Conservation (phyloP, 1,140 invertebrate species). For the Drosophila parabipectinata region DNA sequence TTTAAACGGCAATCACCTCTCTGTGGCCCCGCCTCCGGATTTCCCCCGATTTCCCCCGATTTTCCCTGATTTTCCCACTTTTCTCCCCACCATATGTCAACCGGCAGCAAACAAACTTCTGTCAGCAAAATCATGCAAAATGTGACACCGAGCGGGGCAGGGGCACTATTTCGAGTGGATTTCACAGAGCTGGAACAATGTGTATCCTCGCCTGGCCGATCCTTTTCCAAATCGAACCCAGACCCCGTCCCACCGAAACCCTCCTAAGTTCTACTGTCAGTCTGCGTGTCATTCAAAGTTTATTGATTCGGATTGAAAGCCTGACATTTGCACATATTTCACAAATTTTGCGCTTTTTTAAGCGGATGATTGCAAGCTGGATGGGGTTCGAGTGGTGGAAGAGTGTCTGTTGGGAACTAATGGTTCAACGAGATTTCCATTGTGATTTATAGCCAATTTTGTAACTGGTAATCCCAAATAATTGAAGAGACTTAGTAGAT, state of each 20-base stretch:
- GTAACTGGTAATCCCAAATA: not conserved
- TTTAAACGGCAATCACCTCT: constrained; percentile 72
- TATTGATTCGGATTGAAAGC: constrained; percentile 59
- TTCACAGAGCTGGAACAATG: constrained; percentile 36
- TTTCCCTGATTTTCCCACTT: not conserved
- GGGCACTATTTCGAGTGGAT: constrained; percentile 34
- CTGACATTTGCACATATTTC: constrained; percentile 57
- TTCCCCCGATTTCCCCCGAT: not conserved
- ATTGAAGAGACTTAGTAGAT: not conserved
- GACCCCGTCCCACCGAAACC: not conserved
- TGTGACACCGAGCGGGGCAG: constrained; percentile 46
- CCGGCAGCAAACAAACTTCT: constrained; percentile 61
- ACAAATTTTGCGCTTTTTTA: constrained; percentile 43
- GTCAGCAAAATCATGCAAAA: constrained; percentile 75
- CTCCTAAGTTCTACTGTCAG: not conserved
- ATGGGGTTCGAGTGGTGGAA: not conserved
- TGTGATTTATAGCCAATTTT: constrained; percentile 14
- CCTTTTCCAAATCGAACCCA: not conserved
- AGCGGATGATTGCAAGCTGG: constrained; percentile 3
- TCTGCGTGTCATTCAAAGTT: constrained; percentile 57
- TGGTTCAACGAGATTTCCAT: constrained; percentile 27
- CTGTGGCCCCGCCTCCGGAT: constrained; percentile 1
- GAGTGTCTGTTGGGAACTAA: constrained; percentile 14
- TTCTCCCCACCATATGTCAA: constrained; percentile 29
- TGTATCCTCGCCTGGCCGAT: constrained; percentile 17